Conservation (phyloP, 2,888 invertebrate genomes). For the Folsomia manolachei region DNA sequence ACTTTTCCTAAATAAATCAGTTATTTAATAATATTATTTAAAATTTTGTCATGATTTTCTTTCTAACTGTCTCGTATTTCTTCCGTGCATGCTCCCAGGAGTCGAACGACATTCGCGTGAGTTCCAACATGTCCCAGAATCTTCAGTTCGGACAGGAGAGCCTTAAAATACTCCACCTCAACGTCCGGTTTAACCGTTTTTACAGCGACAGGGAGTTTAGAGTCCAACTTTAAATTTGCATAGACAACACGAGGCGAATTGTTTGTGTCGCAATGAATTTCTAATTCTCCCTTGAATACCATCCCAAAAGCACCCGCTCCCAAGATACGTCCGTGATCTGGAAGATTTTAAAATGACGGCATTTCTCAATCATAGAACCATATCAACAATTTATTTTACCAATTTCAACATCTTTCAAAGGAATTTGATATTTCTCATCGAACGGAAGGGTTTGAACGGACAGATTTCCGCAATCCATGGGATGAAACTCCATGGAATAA, state of each 20-base stretch:
- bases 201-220: neutral
- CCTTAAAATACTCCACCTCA: conserved; percentile 1
- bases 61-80: neutral
- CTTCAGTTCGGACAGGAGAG: neutral
- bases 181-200: conserved; percentile 1
- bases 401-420: neutral
- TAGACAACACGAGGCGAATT: neutral
- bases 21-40: neutral
- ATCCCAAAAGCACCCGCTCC: neutral
- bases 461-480: neutral
- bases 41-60: neutral
- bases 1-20: neutral
- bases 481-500: neutral
- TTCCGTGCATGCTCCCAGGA: neutral
- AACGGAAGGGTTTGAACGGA: neutral
- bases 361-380: neutral
- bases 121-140: neutral
- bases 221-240: neutral
- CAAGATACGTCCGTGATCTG: neutral
- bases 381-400: neutral
- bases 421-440: neutral
- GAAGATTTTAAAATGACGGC: neutral
- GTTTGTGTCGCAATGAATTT: neutral
- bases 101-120: neutral
- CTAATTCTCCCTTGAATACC: neutral